Percentiles rank a stretch among this genome's conserved stretches.
phyloP scores from a whole-genome alignment of 1,140 invertebrate genomes.

The Acromyrmex echinatior region DNA sequence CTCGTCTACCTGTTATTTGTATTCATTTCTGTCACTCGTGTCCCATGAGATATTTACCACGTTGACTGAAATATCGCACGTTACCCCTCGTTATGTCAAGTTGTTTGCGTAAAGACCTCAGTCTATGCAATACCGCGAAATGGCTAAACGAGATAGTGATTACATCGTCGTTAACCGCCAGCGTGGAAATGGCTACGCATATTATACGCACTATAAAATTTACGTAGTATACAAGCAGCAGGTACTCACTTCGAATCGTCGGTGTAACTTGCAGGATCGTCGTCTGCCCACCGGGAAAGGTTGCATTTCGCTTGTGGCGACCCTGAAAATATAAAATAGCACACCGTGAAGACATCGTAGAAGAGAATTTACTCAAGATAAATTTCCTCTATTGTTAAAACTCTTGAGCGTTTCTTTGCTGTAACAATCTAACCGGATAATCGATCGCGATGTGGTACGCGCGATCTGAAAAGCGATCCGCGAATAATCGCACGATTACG shows the following conservation, averaged over 20 bases:
- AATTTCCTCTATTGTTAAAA: conserved; percentile 6
- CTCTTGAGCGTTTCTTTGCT: not conserved
- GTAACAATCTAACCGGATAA: conserved; percentile 14
- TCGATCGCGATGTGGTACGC: conserved; percentile 17
- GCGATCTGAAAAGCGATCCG: conserved; percentile 28
- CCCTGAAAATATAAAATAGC: conserved; percentile 87
- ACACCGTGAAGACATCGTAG: conserved; percentile 34
- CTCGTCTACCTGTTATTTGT: conserved; percentile 16
- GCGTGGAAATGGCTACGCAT: conserved; percentile 20
- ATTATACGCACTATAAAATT: conserved; percentile 25
- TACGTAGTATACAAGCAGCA: conserved; percentile 39
- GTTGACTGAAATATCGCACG: conserved; percentile 22
- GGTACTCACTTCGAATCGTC: conserved; percentile 84
- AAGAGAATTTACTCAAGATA: not conserved
- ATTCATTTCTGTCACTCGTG: conserved; percentile 16
- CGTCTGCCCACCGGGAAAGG: conserved; percentile 92
- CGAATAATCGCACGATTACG: conserved; percentile 29
- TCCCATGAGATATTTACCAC: conserved; percentile 12
- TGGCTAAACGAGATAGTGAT: conserved; percentile 5
- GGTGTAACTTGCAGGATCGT: conserved; percentile 86
- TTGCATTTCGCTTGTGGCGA: conserved; percentile 93
- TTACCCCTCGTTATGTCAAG: conserved; percentile 38
- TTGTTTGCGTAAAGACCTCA: conserved; percentile 24
- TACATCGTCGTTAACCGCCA: conserved; percentile 32
- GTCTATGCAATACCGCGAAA: conserved; percentile 32